These are phyloP conservation scores for Antechinus stuartii DNA, from an alignment of 2,113 vertebrate genomes.

Conservation along the genomic window DNA sequence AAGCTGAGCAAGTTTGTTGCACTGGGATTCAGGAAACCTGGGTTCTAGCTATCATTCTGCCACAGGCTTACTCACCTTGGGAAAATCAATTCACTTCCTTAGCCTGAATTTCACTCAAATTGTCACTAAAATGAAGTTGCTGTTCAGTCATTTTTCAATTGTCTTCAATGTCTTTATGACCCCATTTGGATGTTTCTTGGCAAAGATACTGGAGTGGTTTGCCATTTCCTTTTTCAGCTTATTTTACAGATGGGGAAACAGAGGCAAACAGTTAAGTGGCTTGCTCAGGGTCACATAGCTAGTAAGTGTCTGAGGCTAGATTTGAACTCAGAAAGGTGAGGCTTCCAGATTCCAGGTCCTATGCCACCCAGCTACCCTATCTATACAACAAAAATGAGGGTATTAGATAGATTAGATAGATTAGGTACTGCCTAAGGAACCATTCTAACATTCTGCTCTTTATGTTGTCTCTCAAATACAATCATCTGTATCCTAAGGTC, in stretches of 20 bases:
- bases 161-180: neutral
- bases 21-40: neutral
- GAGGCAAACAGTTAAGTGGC: neutral
- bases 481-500: neutral
- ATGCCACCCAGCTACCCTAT: neutral
- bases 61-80: neutral
- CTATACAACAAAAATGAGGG: neutral
- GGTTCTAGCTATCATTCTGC: neutral
- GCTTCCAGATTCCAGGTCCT: neutral
- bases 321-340: neutral
- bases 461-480: neutral
- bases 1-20: neutral
- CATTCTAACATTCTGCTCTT: neutral
- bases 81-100: neutral
- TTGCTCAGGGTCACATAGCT: neutral
- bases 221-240: neutral
- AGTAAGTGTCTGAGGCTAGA: neutral
- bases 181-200: neutral
- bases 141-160: neutral
- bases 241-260: neutral
- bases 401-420: neutral
- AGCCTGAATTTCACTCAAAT: neutral
- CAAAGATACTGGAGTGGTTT: neutral
- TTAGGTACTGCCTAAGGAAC: neutral
- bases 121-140: neutral